Evolutionary conservation across 2,797 vertebrate genomes (phyloP), one percentile per base, ranked within the genome.

Genomic region (Enteromius paludinosus): DNA sequence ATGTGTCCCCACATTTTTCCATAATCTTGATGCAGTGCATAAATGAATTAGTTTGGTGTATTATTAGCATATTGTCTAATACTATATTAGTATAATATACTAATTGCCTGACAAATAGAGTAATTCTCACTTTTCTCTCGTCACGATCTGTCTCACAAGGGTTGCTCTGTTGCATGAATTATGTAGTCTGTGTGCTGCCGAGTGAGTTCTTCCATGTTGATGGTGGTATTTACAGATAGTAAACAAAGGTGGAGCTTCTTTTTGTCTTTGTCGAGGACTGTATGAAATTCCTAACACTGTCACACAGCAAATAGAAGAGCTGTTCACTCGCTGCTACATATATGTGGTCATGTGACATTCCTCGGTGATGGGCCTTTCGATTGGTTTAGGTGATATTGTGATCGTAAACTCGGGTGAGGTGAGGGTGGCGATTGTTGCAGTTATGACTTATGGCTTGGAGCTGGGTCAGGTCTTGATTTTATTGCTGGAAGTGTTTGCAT

Each of bases 191-290:
- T 33, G 45, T 70, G 43, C 43, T 10, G 25, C 68, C 28, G 4
- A 70, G 61, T 28, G 61, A 49, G 66, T 82, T 20, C 17, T 71
- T 49, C 45, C 17, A 20, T 84, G 3, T 71, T 84, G 80, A 69
- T 84, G 79, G 86, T 89, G 83, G 81, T 88, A 88, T 86, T 83
- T 87, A 83, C 79, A 90, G 92, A 89, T 85, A 87, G 90, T 90
- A 70, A 81, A 81, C 86, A 89, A 89, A 92, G 73, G 85, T 76
- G 64, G 73, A 76, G 75, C 38, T 28, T 49, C 11, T 4, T 68
- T 30, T 18, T 17, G 30, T 35, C 23, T 64, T 52, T 79, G 49
- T 61, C 3, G 38, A 75, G 65, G 61, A 43, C 49, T 65, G 15
- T 47, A 47, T 72, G 28, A 56, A 33, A 76, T 79, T 76, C 23